Conservation (phyloP, 2,113 vertebrate species). For the Myotis davidii region DNA sequence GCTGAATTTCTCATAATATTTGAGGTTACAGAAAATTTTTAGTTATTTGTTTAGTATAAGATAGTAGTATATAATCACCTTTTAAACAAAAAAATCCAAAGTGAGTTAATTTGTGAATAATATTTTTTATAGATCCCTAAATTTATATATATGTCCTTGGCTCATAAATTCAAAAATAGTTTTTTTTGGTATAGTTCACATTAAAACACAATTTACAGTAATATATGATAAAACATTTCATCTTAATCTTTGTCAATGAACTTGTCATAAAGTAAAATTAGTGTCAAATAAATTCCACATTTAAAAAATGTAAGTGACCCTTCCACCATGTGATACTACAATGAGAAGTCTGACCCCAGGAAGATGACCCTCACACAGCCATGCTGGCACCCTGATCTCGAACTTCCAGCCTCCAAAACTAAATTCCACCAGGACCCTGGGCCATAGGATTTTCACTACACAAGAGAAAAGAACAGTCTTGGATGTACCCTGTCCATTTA, state of each 20-base stretch:
- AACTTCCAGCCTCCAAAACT: background rate
- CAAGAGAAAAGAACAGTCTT: background rate
- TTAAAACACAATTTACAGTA: background rate
- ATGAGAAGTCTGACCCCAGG: background rate
- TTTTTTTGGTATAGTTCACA: slow-evolving; percentile 39
- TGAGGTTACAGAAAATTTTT: background rate
- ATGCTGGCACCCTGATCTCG: background rate
- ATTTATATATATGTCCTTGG: slow-evolving; percentile 36
- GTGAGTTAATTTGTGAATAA: background rate
- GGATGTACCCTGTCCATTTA: background rate
- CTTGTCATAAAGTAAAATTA: slow-evolving; percentile 26
- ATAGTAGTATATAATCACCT: background rate
- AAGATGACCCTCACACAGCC: background rate
- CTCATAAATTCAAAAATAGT: slow-evolving; percentile 33
- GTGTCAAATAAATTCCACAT: background rate
- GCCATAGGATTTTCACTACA: background rate
- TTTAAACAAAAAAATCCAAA: slow-evolving; percentile 21
- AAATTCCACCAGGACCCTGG: background rate
- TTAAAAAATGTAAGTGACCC: background rate
- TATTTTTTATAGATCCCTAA: background rate
- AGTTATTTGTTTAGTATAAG: background rate
- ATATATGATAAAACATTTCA: background rate
- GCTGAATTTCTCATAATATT: background rate
- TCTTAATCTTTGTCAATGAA: slow-evolving; percentile 30
- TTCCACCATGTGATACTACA: background rate